Conservation (phyloP, 2,888 invertebrate species). For the Flexamia atlantica region DNA sequence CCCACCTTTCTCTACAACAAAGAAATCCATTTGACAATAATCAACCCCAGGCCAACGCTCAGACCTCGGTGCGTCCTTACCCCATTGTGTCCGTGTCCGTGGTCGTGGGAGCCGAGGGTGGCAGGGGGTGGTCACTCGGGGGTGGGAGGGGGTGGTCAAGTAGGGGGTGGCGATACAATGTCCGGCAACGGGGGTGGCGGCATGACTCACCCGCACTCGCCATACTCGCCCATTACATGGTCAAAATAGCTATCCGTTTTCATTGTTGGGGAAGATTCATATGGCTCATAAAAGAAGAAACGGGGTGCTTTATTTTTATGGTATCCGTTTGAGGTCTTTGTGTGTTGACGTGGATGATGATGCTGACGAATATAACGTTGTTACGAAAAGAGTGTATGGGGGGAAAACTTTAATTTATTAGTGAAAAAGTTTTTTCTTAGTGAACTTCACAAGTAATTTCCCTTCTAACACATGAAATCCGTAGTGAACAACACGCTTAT, state of each 20-base stretch:
- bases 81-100: not conserved
- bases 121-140: not conserved
- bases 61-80: not conserved
- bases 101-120: not conserved
- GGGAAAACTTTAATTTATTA: too few species aligned
- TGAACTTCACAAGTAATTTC: too few species aligned
- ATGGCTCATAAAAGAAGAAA: slow-evolving; percentile 5
- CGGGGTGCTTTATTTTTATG: slow-evolving; percentile 4
- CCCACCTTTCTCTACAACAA: not conserved
- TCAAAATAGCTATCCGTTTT: slow-evolving; percentile 24
- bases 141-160: not conserved
- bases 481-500: too few species aligned
- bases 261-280: slow-evolving; percentile 14
- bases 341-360: not conserved
- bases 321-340: not conserved
- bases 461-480: too few species aligned
- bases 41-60: not conserved
- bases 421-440: too few species aligned
- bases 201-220: slow-evolving; percentile 5
- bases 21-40: slow-evolving; percentile 19
- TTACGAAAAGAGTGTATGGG: too few species aligned
- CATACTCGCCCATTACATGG: not conserved
- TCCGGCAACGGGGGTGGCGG: slow-evolving; percentile 2
- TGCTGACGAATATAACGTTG: too few species aligned
- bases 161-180: not conserved